phyloP scores from a whole-genome alignment of 2,113 vertebrate genomes.

The Delphinapterus leucas region DNA sequence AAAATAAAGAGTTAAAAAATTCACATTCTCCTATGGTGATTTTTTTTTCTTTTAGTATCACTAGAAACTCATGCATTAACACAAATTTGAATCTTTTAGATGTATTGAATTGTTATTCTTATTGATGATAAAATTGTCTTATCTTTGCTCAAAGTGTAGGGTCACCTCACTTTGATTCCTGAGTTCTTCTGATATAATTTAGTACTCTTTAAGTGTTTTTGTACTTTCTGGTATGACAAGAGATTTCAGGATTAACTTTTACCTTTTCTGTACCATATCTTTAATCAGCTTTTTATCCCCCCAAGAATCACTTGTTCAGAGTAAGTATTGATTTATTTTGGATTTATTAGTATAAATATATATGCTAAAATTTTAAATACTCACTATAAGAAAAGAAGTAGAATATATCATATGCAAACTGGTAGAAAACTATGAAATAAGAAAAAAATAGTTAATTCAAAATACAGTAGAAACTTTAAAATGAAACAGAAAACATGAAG shows the following conservation, averaged over 20 bases:
- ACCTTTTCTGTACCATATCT: background rate
- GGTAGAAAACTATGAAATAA: background rate
- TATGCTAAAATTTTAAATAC: background rate
- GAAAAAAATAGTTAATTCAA: background rate
- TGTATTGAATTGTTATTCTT: background rate
- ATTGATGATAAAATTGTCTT: background rate
- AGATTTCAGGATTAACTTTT: background rate
- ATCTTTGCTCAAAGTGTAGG: background rate
- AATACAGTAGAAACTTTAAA: background rate
- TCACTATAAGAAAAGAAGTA: background rate
- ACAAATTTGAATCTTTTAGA: background rate
- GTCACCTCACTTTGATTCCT: background rate
- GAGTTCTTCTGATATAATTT: background rate
- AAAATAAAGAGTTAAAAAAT: background rate
- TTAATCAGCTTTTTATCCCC: background rate
- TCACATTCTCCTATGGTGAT: background rate
- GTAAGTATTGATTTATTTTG: background rate
- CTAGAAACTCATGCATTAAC: background rate
- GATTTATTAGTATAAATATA: background rate
- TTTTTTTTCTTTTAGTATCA: background rate
- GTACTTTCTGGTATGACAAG: background rate
- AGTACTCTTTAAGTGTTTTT: background rate
- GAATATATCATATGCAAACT: background rate
- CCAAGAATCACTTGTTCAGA: background rate
- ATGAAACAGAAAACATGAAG: background rate